Evolutionary conservation across 2,797 vertebrate species (phyloP).

Genomic region (Chloroceryle amazona): DNA sequence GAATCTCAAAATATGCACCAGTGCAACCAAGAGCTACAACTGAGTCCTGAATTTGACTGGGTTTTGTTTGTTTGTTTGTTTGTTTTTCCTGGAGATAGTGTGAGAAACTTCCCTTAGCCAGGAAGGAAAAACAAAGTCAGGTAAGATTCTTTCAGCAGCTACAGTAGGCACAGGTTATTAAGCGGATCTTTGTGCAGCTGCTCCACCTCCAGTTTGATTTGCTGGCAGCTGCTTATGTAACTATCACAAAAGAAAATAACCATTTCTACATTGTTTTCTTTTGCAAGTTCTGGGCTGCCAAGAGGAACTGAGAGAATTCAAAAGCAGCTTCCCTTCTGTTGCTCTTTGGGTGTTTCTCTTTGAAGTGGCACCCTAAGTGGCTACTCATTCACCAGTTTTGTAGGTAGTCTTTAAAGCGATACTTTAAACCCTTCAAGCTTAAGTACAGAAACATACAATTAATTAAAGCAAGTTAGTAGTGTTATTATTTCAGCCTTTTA

Average conservation of each 20-base stretch:
- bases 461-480: conserved; percentile 4
- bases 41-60: not conserved
- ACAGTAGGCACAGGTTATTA: not conserved
- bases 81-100: not conserved
- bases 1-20: not conserved
- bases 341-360: conserved; percentile 17
- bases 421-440: not conserved
- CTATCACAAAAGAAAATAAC: not conserved
- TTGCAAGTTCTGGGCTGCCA: not conserved
- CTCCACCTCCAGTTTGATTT: not conserved
- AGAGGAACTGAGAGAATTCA: conserved; percentile 6
- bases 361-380: conserved; percentile 45
- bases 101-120: not conserved
- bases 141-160: not conserved
- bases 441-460: conserved; percentile 20
- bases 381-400: conserved; percentile 12
- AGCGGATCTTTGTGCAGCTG: not conserved
- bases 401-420: conserved; percentile 12
- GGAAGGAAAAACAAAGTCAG: not conserved
- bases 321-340: conserved; percentile 48
- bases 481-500: conserved; percentile 39
- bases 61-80: not conserved
- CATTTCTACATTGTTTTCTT: conserved; percentile 10
- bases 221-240: conserved; percentile 12
- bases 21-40: not conserved